Conservation (phyloP, 2,113 vertebrate species). For the Hemibagrus wyckioides region DNA sequence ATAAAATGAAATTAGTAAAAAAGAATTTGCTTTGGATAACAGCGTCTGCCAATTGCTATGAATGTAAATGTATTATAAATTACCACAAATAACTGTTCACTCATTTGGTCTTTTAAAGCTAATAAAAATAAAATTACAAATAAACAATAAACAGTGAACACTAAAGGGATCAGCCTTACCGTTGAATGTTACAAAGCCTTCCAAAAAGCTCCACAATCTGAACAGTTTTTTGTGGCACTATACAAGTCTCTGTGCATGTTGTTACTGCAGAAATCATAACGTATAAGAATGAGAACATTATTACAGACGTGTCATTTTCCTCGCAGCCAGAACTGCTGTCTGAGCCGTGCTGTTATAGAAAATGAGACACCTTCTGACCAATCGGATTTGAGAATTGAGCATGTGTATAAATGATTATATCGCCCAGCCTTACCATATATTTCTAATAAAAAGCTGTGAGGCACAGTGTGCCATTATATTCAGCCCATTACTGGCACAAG, state of each 20-base stretch:
- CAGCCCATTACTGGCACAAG: not conserved
- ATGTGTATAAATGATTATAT: not conserved
- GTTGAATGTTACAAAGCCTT: not conserved
- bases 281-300: not conserved
- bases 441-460: not conserved
- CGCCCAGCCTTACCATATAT: not conserved
- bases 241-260: not conserved
- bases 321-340: not conserved
- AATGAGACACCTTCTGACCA: not conserved
- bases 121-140: too few species aligned
- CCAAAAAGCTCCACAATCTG: not conserved
- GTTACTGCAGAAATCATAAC: not conserved
- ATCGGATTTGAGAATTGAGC: not conserved
- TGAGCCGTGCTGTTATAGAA: not conserved
- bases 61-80: too few species aligned
- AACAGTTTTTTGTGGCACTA: not conserved
- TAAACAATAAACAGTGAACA: not conserved
- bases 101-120: too few species aligned
- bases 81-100: too few species aligned
- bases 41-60: too few species aligned
- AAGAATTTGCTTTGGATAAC: too few species aligned
- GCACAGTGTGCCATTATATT: not conserved
- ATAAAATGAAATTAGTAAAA: too few species aligned
- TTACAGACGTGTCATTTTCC: not conserved
- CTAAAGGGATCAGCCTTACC: not conserved